A percentile compares a stretch with the other conserved stretches of the same genome.
Evolutionary conservation across 2,797 vertebrate species (phyloP).

Genomic region (Lacerta agilis): DNA sequence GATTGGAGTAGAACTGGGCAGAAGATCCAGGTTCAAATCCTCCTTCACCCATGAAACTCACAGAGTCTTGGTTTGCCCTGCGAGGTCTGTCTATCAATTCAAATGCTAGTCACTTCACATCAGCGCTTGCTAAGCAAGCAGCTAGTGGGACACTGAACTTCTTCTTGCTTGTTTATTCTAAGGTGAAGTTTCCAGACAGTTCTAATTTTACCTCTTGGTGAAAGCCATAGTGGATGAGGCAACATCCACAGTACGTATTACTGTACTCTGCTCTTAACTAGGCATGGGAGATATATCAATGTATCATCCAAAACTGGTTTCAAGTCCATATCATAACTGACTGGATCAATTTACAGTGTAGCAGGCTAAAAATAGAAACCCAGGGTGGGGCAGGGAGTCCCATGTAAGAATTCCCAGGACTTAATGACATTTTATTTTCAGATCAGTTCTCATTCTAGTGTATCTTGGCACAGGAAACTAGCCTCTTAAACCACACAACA

Average conservation of each 20-base stretch:
- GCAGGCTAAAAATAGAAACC: neutral
- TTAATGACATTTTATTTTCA: neutral
- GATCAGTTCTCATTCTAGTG: neutral
- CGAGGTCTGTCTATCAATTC: neutral
- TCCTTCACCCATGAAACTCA: neutral
- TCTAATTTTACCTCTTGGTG: neutral
- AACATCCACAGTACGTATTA: too few species aligned
- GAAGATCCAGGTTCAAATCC: neutral
- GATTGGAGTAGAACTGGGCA: neutral
- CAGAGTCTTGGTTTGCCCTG: neutral
- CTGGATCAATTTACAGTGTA: neutral
- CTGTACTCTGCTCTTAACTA: too few species aligned
- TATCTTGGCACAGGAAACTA: neutral
- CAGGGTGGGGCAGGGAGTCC: too few species aligned
- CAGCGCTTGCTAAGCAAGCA: neutral
- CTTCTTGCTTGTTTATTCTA: neutral
- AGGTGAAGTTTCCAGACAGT: neutral
- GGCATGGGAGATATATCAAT: too few species aligned
- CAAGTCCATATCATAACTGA: neutral
- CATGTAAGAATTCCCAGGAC: neutral
- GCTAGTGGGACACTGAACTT: neutral
- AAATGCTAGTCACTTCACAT: neutral
- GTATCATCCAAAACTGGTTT: too few species aligned
- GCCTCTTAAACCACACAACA: neutral
- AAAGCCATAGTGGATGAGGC: neutral